These are phyloP conservation scores for Electrona antarctica DNA, from an alignment of 2,113 vertebrate species.

Conservation along the genomic window DNA sequence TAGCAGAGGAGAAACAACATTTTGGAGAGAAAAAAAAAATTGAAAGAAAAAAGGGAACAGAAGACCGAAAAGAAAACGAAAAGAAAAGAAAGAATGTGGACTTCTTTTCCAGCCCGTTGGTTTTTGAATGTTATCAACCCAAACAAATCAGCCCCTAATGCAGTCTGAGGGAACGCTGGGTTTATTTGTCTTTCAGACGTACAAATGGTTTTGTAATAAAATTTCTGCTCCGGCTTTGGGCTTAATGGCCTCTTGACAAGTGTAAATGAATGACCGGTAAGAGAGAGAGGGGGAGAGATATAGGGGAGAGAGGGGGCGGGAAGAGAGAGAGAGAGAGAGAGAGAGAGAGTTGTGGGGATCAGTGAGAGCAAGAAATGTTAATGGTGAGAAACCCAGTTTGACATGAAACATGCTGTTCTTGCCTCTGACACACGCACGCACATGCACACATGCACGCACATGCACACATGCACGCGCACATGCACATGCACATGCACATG, in stretches of 20 bases:
- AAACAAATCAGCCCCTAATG: conserved; percentile 94
- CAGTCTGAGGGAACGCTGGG: conserved; percentile 87
- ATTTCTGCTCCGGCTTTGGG: conserved; percentile 86
- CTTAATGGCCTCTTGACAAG: conserved; percentile 97
- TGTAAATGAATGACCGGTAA: conserved; percentile 88
- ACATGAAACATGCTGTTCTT: conserved; percentile 91
- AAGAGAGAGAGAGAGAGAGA: conserved; percentile 34
- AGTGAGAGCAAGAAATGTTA: conserved; percentile 33
- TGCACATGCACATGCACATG: conserved; percentile 2
- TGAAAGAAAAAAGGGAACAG: not conserved
- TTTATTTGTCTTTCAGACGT: conserved; percentile 99
- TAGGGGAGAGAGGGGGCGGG: conserved; percentile 1
- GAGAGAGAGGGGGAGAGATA: conserved; percentile 31
- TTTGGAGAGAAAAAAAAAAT: not conserved
- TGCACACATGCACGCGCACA: not conserved
- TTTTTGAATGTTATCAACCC: conserved; percentile 90
- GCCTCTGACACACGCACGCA: not conserved
- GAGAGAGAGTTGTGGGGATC: conserved; percentile 44
- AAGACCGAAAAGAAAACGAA: conserved; percentile 58
- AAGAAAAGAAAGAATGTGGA: conserved; percentile 77
- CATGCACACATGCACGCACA: not conserved
- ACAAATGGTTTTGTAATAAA: conserved; percentile 98
- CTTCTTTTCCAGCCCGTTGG: conserved; percentile 85
- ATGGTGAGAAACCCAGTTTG: conserved; percentile 84
- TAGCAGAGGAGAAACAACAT: too few relatives aligned